Percentiles rank a stretch among this genome's conserved stretches.
These are phyloP conservation scores for Acrobasis consociella DNA, from an alignment of 2,888 invertebrate genomes.

Conservation along the genomic window DNA sequence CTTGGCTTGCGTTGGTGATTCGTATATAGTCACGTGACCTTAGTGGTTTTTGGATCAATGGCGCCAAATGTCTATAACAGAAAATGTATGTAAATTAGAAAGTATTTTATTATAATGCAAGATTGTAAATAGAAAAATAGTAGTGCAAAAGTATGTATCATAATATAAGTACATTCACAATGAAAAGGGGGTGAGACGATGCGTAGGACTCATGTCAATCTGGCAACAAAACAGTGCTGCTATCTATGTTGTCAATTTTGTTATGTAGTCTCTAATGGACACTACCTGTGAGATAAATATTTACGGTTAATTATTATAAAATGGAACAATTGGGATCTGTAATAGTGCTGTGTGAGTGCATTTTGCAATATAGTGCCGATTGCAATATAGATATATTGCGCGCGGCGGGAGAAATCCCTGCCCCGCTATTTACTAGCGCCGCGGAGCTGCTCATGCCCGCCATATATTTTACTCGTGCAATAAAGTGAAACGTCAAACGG, in stretches of 20 bases:
- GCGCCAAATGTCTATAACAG: slow-evolving; percentile 80
- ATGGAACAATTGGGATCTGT: slow-evolving; percentile 56
- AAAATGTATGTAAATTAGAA: slow-evolving; percentile 75
- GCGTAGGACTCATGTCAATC: slow-evolving; percentile 81
- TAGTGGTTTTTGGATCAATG: slow-evolving; percentile 80
- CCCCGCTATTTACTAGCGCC: slow-evolving; percentile 46
- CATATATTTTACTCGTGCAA: slow-evolving; percentile 75
- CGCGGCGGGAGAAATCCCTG: slow-evolving; percentile 29
- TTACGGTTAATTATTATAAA: slow-evolving; percentile 75
- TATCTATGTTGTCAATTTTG: slow-evolving; percentile 92
- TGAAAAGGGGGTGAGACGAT: slow-evolving; percentile 56
- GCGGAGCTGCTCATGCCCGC: slow-evolving; percentile 64
- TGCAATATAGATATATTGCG: slow-evolving; percentile 23
- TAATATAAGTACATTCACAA: slow-evolving; percentile 41
- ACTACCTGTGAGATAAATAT: slow-evolving; percentile 85
- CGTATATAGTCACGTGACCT: slow-evolving; percentile 82
- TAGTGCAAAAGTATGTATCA: slow-evolving; percentile 39
- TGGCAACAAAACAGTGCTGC: slow-evolving; percentile 85
- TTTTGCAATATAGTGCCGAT: slow-evolving; percentile 34
- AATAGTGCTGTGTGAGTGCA: slow-evolving; percentile 51
- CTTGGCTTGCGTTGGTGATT: slow-evolving; percentile 83
- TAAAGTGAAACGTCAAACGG: slow-evolving; percentile 78
- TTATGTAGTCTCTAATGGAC: slow-evolving; percentile 83
- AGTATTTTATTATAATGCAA: slow-evolving; percentile 46
- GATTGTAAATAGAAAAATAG: slow-evolving; percentile 44